These are phyloP conservation scores for Brachionus angularis DNA, from an alignment of 1,140 invertebrate genomes.

Conservation along the genomic window DNA sequence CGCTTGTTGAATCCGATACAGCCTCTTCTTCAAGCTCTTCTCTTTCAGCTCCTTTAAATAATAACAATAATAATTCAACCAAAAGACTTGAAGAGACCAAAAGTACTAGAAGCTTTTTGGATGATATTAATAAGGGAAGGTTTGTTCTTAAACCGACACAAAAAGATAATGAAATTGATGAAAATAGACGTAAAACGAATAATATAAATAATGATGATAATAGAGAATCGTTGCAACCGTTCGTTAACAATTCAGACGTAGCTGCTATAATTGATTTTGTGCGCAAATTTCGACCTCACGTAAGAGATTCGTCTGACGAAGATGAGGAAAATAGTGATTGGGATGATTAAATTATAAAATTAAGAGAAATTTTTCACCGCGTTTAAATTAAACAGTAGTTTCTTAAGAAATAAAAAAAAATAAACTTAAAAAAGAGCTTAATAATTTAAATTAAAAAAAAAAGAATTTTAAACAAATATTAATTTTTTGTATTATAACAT, in stretches of 20 bases:
- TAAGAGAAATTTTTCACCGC: too few species aligned
- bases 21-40: conserved; percentile 36
- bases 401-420: too few species aligned
- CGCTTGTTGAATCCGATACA: conserved; percentile 24
- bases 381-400: too few species aligned
- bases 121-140: conserved; percentile 25
- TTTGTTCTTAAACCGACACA: conserved; percentile 41
- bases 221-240: conserved; percentile 27
- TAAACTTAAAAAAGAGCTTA: too few species aligned
- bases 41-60: not conserved
- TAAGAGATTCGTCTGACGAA: conserved; percentile 28
- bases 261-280: conserved; percentile 44
- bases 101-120: conserved; percentile 10
- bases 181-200: conserved; percentile 7
- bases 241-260: conserved; percentile 43
- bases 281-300: conserved; percentile 38
- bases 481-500: too few species aligned
- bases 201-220: too few species aligned
- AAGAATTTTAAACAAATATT: too few species aligned
- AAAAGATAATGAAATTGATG: not conserved
- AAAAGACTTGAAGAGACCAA: not conserved
- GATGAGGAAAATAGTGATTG: conserved; percentile 43
- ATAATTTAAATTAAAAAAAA: too few species aligned
- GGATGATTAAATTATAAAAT: conserved; percentile 38
- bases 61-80: not conserved